Base-by-base conservation (phyloP, 2,888 invertebrate species). In the Hyles lineata region DNA sequence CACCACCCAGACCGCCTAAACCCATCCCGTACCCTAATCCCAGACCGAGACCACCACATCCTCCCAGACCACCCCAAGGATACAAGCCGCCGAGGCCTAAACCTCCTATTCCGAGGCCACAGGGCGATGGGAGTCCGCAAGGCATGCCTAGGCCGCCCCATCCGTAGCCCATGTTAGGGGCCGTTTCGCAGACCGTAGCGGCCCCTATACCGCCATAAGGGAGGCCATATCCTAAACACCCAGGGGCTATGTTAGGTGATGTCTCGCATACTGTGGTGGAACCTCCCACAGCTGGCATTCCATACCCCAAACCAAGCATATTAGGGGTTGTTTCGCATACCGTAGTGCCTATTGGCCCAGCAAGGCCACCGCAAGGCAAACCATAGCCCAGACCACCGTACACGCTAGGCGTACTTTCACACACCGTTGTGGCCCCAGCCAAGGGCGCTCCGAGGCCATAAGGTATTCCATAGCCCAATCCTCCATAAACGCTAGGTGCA, bases 261-360 rank as follows among this genome's bases (percentile, higher is more conserved):
- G 32, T 73, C 72, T 6, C 72, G 55, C 60, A 73, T 2, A n/a
- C 72, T 21, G 17, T 21, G 35, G 62, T 35, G 4, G 63, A 3
- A 11, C 43, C 43, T 43, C 43, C 63, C 43, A 21, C 21, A 15
- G 9, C 63, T 21, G 63, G 35, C 63, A 43, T 43, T 43, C 43
- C 43, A 43, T 15, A 43, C 74, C 0, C 63, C 25, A 1, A 78
- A 77, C 0, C 77, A 55, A 2, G 77, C 77, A 75, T 2, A 58
- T 75, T 80, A n/a, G 81, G 77, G 0, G 67, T 2, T 0, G 79
- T 67, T 32, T 83, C 82, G 35, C 79, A 81, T 0, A 81, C 77
- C 0, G 81, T 78, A 2, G 79, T 71, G 17, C 72, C 9, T 15
- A 70, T 70, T 3, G 43, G 43, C 35, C 35, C 35, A 43, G 43